Evolutionary conservation across 2,113 vertebrate species (phyloP), one percentile per base, ranked within the genome.

Genomic region (Nibea albiflora): DNA sequence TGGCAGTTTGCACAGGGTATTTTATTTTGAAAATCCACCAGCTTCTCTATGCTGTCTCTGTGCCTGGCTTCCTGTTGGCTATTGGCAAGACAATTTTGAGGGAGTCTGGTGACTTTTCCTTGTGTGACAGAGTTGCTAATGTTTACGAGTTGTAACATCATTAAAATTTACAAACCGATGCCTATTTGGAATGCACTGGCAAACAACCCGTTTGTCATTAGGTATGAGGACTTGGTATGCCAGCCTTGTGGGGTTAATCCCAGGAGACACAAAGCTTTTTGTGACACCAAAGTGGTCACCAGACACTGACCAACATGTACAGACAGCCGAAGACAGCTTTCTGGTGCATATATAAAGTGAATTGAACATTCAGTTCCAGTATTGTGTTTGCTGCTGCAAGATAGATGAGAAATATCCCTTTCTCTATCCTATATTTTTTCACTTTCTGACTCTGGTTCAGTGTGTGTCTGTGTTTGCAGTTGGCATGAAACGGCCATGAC

Each of bases 401-500:
- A 72, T 26, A 22, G n/a, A 68, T 75, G 65, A 63, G 58, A 24
- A 78, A 47, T 44, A 73, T 42, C 65, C n/a, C 9, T 47, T 22
- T 70, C 11, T 26, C 20, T 56, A 46, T 61, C 12, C 74, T 56
- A 61, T 73, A 61, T 47, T 57, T 72, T 47, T 49, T 64, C 47
- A 60, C 54, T 73, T 31, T 74, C 44, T 79, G 52, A 69, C 56
- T 73, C 20, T 53, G 68, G 3, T 46, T 76, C 46, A 57, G 58
- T 84, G 57, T 80, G 77, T 65, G 73, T 72, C 54, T 78, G 74
- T 72, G 47, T 71, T 42, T 80, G 67, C 63, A 69, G 70, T 52
- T 88, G 84, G 78, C 67, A 85, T 79, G 82, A 84, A 81, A 85
- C 20, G 12, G 35, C 50, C 76, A 76, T 72, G 78, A 87, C 67